Conservation (phyloP, 2,888 invertebrate species). For the Hypsopygia costalis region DNA sequence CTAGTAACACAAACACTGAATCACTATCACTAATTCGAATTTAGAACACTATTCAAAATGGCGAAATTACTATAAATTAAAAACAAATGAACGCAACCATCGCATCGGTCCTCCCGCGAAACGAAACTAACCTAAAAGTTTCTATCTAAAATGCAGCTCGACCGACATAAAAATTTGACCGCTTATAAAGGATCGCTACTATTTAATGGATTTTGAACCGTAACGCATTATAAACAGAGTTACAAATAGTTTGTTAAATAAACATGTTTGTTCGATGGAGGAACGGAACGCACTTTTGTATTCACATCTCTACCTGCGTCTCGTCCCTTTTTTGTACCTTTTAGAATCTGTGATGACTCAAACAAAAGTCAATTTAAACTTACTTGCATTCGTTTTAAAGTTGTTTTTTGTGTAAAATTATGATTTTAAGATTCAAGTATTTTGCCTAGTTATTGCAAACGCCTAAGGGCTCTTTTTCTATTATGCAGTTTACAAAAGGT, state of each 20-base stretch:
- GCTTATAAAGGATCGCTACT: constrained; percentile 34
- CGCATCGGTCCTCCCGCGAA: constrained; percentile 36
- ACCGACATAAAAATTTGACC: constrained; percentile 69
- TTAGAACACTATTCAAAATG: constrained; percentile 19
- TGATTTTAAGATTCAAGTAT: constrained; percentile 10
- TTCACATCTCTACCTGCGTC: constrained; percentile 68
- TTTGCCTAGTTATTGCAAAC: constrained; percentile 32
- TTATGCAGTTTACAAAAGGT: constrained; percentile 19
- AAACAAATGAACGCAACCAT: constrained; percentile 30
- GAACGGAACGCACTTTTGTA: constrained; percentile 63
- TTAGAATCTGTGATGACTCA: constrained; percentile 35
- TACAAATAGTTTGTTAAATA: constrained; percentile 5
- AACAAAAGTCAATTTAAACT: constrained; percentile 15
- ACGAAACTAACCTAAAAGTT: constrained; percentile 67
- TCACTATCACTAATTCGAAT: constrained; percentile 4
- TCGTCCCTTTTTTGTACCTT: constrained; percentile 59
- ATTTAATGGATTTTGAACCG: constrained; percentile 28
- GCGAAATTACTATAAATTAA: constrained; percentile 28
- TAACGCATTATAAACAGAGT: constrained; percentile 15
- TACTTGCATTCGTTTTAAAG: constrained; percentile 25
- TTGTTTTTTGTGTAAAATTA: constrained; percentile 19
- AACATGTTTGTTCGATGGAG: constrained; percentile 22
- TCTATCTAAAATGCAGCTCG: constrained; percentile 40
- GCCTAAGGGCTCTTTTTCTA: constrained; percentile 29
- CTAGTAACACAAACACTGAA: constrained; percentile 6